A percentile compares a stretch with the other conserved stretches of the same genome.
phyloP scores from a whole-genome alignment of 1,140 invertebrate species.

The Lordiphosa collinella region DNA sequence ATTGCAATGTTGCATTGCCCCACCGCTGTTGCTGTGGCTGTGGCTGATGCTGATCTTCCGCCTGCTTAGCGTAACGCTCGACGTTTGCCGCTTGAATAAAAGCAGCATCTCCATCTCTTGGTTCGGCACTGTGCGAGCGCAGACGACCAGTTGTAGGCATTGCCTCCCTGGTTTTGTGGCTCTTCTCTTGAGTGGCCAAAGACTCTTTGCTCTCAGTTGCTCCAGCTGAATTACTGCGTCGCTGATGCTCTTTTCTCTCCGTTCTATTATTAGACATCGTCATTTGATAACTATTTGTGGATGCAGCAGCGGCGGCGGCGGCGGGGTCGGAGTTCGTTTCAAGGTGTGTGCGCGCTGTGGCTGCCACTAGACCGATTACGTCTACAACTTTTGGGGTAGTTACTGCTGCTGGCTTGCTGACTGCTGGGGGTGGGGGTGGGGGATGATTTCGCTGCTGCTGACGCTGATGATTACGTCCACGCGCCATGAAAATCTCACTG shows the following conservation, averaged over 20 bases:
- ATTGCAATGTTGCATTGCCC: slow-evolving; percentile 45
- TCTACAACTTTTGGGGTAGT: slow-evolving; percentile 37
- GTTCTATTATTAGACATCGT: slow-evolving; percentile 77
- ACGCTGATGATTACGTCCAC: slow-evolving; percentile 77
- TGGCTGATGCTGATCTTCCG: slow-evolving; percentile 40
- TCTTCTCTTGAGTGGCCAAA: slow-evolving; percentile 18
- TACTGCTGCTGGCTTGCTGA: slow-evolving; percentile 24
- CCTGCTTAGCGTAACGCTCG: slow-evolving; percentile 44
- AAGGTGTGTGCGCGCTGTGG: slow-evolving; percentile 57
- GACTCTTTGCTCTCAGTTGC: slow-evolving; percentile 14
- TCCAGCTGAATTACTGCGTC: slow-evolving; percentile 64
- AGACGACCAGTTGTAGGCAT: neutral
- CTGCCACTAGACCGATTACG: slow-evolving; percentile 49
- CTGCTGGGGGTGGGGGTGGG: slow-evolving; percentile 28
- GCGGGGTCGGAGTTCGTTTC: slow-evolving; percentile 78
- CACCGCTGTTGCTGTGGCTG: slow-evolving; percentile 10
- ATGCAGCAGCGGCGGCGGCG: slow-evolving; percentile 55
- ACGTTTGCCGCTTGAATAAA: slow-evolving; percentile 74
- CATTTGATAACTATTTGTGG: slow-evolving; percentile 79
- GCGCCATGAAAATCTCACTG: slow-evolving; percentile 77
- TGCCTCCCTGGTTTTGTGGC: neutral
- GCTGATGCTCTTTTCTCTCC: slow-evolving; percentile 31
- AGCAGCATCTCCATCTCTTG: slow-evolving; percentile 16
- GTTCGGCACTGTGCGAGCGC: slow-evolving; percentile 12
- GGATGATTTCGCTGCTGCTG: slow-evolving; percentile 38